Conservation (phyloP, 2,113 vertebrate species). For the Hemichromis elongatus region DNA sequence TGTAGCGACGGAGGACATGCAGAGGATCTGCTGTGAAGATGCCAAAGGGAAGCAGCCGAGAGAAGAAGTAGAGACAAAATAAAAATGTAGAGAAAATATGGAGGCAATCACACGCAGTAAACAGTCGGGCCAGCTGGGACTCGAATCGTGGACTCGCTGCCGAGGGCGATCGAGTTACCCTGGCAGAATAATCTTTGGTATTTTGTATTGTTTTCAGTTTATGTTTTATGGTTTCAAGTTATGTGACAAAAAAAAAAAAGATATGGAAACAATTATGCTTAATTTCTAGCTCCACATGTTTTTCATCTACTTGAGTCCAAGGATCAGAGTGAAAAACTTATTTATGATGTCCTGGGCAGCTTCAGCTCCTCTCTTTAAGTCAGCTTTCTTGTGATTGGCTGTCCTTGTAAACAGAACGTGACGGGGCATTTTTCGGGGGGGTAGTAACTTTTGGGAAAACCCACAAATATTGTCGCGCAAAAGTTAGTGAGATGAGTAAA, state of each 20-base stretch:
- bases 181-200: neutral
- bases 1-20: neutral
- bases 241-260: neutral
- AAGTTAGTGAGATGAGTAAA: neutral
- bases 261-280: neutral
- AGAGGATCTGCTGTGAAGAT: neutral
- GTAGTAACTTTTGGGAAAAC: neutral
- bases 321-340: neutral
- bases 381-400: neutral
- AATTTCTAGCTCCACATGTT: neutral
- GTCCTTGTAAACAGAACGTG: neutral
- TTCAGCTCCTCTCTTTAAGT: neutral
- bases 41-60: neutral
- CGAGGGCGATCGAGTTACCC: neutral
- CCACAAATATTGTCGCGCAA: neutral
- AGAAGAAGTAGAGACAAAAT: neutral
- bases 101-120: neutral
- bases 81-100: neutral
- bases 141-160: neutral
- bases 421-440: rapidly evolving
- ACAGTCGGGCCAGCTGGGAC: neutral
- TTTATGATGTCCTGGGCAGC: neutral
- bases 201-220: neutral
- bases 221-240: neutral
- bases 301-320: neutral